Base-by-base conservation (phyloP, 2,888 invertebrate species). In the Agonopterix alstromeriana region DNA sequence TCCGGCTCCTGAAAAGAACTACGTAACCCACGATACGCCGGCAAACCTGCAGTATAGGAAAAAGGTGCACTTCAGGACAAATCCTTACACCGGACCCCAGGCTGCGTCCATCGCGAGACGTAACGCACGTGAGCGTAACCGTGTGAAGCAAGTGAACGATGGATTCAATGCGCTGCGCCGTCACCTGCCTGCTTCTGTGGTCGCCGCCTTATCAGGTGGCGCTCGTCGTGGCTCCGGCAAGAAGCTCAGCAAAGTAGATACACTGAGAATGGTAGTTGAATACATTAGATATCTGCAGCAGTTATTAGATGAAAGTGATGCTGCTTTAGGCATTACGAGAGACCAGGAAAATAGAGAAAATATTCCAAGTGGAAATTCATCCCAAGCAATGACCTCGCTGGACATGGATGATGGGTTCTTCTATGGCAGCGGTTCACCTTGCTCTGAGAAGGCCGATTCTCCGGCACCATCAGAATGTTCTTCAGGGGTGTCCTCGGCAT, bases 111-210 rank as follows among this genome's bases (percentile, higher is more conserved):
- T 97, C 42, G 96, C 96, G 0, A 89, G 97, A 49, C 91, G 98
- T 60, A 98, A 98, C 83, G 98, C 98, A 12, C 91, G 98, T 10
- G 98, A 98, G 84, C 90, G 98, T 56, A 98, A 98, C 77, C 93
- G 98, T 57, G 98, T 98, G 53, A 97, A 97, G 79, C 97, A 97
- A 91, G 97, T 97, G 71, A 97, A 97, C 86, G 96, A 96, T 76
- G 97, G 97, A 54, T 97, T 97, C 76, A 95, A 96, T 47, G 96
- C 95, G 43, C 89, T 97, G 8, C 91, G 97, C 41, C 94, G 95
- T 64, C 97, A 97, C 82, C 93, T 97, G 65, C 97, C 97, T 0
- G 92, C 94, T 49, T 92, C 92, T 17, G 93, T 95, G 3, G 94
- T 95, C 41, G 93, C 94, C 51, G 93, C 93, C 0, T 73, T 94